Conservation (phyloP, 2,113 vertebrate genomes). For the Ptyas mucosa region DNA sequence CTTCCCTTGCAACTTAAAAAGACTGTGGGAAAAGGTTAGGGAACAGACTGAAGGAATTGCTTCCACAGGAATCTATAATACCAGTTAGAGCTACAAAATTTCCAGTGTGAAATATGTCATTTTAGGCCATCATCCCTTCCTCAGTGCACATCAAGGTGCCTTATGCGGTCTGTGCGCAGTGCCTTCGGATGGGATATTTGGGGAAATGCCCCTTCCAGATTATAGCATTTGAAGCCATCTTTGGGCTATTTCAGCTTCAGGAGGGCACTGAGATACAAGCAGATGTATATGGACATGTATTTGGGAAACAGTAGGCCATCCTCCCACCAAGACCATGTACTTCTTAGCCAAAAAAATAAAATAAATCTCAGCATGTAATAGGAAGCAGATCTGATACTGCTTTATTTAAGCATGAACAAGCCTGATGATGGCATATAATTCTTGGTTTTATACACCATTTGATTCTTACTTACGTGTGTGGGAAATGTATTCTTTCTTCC, state of each 20-base stretch:
- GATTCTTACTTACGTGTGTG: neutral
- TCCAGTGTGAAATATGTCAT: neutral
- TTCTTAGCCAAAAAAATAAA: neutral
- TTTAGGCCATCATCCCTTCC: neutral
- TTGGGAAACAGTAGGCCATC: neutral
- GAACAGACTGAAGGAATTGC: neutral
- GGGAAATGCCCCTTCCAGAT: neutral
- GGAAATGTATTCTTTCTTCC: neutral
- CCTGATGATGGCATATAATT: neutral
- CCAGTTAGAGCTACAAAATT: neutral
- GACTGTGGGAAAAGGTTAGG: neutral
- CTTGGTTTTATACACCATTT: neutral
- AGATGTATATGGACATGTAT: neutral
- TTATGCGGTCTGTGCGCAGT: neutral
- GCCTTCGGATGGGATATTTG: neutral
- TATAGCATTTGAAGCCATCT: neutral
- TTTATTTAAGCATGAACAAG: neutral
- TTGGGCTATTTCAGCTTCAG: neutral
- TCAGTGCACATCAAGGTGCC: neutral
- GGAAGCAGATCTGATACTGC: neutral
- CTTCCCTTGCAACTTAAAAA: neutral
- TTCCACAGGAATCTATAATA: neutral
- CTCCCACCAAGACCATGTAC: neutral
- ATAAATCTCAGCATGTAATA: neutral
- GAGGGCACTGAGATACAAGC: neutral